Evolutionary conservation across 2,888 invertebrate species (phyloP).

Genomic region (Tiliacea aurago): DNA sequence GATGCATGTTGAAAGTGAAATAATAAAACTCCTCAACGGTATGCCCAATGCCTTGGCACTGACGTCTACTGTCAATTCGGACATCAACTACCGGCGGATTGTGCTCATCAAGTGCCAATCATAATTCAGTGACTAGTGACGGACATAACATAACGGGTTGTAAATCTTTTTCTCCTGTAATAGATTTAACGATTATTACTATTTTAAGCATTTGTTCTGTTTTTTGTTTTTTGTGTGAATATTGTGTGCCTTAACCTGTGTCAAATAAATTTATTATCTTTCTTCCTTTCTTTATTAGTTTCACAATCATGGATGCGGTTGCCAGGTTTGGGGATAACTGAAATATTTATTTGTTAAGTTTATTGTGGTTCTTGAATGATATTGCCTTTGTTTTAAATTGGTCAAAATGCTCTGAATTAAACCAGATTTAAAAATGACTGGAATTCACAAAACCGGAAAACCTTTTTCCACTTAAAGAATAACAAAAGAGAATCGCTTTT

Average conservation of each 20-base stretch:
- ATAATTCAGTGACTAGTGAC: constrained; percentile 7
- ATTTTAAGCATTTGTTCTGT: no score
- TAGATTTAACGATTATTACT: constrained; percentile 26
- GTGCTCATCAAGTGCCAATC: constrained; percentile 35
- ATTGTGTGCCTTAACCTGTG: no score
- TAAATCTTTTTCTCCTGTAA: neutral
- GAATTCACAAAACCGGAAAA: neutral
- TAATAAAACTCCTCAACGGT: constrained; percentile 7
- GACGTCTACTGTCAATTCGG: constrained; percentile 18
- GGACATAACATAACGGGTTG: neutral
- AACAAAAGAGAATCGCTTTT: neutral
- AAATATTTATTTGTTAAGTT: neutral
- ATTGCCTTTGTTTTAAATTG: neutral
- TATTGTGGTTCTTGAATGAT: neutral
- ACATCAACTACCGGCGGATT: constrained; percentile 26
- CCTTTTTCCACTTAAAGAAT: neutral
- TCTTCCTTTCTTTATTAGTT: no score
- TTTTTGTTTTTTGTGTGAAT: no score
- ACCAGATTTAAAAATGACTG: neutral
- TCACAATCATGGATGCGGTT: neutral
- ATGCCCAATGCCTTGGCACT: constrained; percentile 25
- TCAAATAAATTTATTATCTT: no score
- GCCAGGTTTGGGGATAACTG: neutral
- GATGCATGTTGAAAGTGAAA: constrained; percentile 19
- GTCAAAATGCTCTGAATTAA: neutral